These are phyloP conservation scores for Sciurus vulgaris DNA, from an alignment of 2,797 vertebrate species.

Conservation along the genomic window DNA sequence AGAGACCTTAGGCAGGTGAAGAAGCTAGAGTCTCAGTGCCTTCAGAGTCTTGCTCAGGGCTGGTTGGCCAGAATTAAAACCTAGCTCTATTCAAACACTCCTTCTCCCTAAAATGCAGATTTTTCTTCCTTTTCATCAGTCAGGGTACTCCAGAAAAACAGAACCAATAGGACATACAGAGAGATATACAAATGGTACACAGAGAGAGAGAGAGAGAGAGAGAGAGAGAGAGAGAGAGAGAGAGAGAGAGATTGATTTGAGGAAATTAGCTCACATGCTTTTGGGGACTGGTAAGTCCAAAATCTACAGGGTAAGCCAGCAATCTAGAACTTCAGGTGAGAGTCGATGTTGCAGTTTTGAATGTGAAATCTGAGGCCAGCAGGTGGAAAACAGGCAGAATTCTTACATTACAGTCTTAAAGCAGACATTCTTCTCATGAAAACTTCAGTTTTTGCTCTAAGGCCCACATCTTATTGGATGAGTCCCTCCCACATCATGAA, in stretches of 20 bases:
- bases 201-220: background rate
- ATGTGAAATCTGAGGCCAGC: background rate
- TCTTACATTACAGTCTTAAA: background rate
- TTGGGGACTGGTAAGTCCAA: background rate
- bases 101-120: background rate
- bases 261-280: background rate
- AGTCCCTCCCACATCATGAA: background rate
- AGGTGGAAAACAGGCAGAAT: background rate
- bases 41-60: background rate
- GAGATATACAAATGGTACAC: background rate
- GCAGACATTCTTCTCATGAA: background rate
- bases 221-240: background rate
- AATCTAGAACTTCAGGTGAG: background rate
- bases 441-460: conserved; percentile 1
- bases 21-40: background rate
- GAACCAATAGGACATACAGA: background rate
- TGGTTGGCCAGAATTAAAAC: background rate
- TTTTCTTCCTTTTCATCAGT: background rate
- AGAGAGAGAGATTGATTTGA: conserved; percentile 12
- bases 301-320: conserved; percentile 14
- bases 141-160: background rate
- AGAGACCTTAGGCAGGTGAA: background rate
- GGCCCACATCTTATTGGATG: background rate
- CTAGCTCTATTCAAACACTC: background rate
- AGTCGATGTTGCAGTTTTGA: background rate